Base-by-base conservation (phyloP, 1,140 invertebrate species). In the Prorops nasuta region DNA sequence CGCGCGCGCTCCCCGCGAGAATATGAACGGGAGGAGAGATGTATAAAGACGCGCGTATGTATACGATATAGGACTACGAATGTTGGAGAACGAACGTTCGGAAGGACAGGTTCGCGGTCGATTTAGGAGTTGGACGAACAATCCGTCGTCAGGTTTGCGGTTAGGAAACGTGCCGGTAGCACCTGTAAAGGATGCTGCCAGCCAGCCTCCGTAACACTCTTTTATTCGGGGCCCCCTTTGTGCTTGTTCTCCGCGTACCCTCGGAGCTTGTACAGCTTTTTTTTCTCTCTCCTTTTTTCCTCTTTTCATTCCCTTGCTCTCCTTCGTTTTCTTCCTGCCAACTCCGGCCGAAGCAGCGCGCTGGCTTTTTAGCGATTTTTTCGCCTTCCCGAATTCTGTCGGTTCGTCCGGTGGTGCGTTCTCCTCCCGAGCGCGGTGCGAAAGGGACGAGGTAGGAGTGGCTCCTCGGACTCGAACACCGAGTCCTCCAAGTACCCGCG, bases 91-190 rank as follows among this genome's bases (percentile, higher is more conserved):
- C n/a, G n/a, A n/a, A n/a, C n/a, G n/a, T n/a, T n/a, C n/a, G n/a
- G n/a, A n/a, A n/a, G n/a, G n/a, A n/a, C n/a, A n/a, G n/a, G n/a
- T n/a, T n/a, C n/a, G n/a, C n/a, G n/a, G n/a, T n/a, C n/a, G n/a
- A n/a, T n/a, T n/a, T n/a, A n/a, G n/a, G n/a, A n/a, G n/a, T n/a
- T n/a, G n/a, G n/a, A n/a, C n/a, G 22, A 51, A 45, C 20, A 37
- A 44, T 54, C 42, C 31, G 52, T 51, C 52, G 28, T 50, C 48
- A 45, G 22, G 8, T n/a, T n/a, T n/a, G n/a, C n/a, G n/a, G n/a
- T n/a, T n/a, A n/a, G n/a, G n/a, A n/a, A n/a, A n/a, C n/a, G 22
- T 22, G 18, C 19, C 41, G 20, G 46, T 49, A 49, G 45, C 51
- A 54, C 28, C 51, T 57, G 31, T 45, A 38, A 57, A 28, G 31